Evolutionary conservation across 2,113 vertebrate species (phyloP).

Genomic region (Daphoenositta chrysoptera): DNA sequence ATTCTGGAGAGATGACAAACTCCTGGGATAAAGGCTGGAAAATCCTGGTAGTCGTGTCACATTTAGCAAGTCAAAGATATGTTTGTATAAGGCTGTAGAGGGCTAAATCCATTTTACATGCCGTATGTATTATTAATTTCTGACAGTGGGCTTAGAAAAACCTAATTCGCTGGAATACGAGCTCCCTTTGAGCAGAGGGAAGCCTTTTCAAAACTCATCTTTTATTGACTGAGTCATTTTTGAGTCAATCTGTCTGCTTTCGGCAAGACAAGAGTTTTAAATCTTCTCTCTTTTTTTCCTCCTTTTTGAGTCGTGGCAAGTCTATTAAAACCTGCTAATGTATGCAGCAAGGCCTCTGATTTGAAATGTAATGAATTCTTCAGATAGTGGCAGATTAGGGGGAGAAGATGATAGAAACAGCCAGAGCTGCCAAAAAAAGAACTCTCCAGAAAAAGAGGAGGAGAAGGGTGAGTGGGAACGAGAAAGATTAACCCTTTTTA

Average conservation of each 20-base stretch:
- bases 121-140: slow-evolving; percentile 66
- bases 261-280: slow-evolving; percentile 73
- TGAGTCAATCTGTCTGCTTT: slow-evolving; percentile 76
- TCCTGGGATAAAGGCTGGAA: slow-evolving; percentile 32
- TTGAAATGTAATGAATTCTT: slow-evolving; percentile 67
- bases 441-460: slow-evolving; percentile 36
- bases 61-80: slow-evolving; percentile 62
- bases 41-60: slow-evolving; percentile 40
- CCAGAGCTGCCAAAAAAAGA: slow-evolving; percentile 8
- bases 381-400: slow-evolving; percentile 56
- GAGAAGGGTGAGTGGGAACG: not conserved
- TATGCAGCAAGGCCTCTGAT: slow-evolving; percentile 45
- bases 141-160: slow-evolving; percentile 66
- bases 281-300: slow-evolving; percentile 60
- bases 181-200: slow-evolving; percentile 60
- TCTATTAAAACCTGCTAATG: slow-evolving; percentile 72
- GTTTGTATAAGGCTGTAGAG: slow-evolving; percentile 56
- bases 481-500: slow-evolving; percentile 24
- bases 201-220: slow-evolving; percentile 73
- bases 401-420: slow-evolving; percentile 36
- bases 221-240: slow-evolving; percentile 77
- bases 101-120: slow-evolving; percentile 60
- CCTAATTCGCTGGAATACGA: slow-evolving; percentile 62
- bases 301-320: slow-evolving; percentile 61
- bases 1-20: slow-evolving; percentile 33